Evolutionary conservation across 1,140 invertebrate species (phyloP).

Genomic region (Diploscapter pachys): DNA sequence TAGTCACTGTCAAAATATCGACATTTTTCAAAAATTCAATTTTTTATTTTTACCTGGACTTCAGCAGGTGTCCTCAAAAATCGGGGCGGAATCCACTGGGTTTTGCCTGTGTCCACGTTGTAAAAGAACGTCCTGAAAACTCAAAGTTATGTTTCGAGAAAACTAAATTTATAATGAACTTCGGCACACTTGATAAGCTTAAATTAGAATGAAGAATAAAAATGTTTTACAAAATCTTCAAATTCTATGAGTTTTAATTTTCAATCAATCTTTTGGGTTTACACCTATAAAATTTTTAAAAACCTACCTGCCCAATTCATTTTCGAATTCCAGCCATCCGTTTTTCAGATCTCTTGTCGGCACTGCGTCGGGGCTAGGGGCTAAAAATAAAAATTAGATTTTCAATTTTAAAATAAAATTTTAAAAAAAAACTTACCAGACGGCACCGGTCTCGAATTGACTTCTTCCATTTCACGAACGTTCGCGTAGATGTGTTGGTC

Average conservation of each 20-base stretch:
- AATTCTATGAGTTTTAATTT: neutral
- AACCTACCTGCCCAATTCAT: constrained; percentile 27
- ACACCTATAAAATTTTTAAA: too few species aligned
- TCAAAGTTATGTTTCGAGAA: too few species aligned
- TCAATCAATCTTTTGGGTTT: too few species aligned
- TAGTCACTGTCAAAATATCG: too few species aligned
- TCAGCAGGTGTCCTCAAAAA: constrained; percentile 34
- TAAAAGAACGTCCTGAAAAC: constrained; percentile 32
- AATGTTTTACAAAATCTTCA: neutral
- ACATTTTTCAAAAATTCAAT: too few species aligned
- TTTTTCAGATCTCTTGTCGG: constrained; percentile 30
- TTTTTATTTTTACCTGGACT: constrained; percentile 19
- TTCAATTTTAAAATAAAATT: too few species aligned
- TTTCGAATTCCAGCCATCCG: constrained; percentile 40
- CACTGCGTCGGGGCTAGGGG: constrained; percentile 21
- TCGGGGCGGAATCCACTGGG: constrained; percentile 41
- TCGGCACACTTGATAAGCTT: too few species aligned
- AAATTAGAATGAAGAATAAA: neutral
- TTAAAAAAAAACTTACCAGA: neutral
- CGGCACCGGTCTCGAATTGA: constrained; percentile 20
- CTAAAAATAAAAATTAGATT: neutral
- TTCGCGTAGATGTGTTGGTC: constrained; percentile 36
- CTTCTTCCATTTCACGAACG: constrained; percentile 36
- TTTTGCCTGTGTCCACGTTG: constrained; percentile 27
- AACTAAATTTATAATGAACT: too few species aligned